Conservation (phyloP, 2,797 vertebrate genomes). For the Meriones psammophilus region DNA sequence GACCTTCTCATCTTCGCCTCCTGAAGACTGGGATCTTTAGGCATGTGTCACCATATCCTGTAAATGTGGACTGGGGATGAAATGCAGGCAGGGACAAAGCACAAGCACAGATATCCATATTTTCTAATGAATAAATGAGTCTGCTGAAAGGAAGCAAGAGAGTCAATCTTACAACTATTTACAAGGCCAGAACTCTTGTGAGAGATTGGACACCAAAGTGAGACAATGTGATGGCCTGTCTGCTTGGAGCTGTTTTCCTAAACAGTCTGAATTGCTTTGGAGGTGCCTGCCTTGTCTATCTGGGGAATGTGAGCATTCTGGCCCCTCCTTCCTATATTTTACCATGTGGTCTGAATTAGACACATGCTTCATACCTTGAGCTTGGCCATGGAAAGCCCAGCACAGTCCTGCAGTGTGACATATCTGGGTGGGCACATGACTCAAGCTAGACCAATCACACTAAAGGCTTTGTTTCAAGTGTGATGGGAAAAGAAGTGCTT, state of each 20-base stretch:
- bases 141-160: background rate
- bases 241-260: background rate
- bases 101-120: background rate
- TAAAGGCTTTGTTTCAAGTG: background rate
- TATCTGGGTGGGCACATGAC: background rate
- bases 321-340: background rate
- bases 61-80: background rate
- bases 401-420: background rate
- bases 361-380: background rate
- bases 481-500: background rate
- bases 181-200: background rate
- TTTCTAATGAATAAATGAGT: background rate
- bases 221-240: background rate
- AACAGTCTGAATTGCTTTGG: background rate
- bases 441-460: background rate
- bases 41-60: background rate
- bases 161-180: background rate
- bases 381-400: background rate
- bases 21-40: background rate
- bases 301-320: background rate
- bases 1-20: background rate
- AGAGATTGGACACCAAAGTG: rapidly evolving
- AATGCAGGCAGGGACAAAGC: background rate
- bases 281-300: background rate
- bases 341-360: background rate